Conservation (phyloP, 2,888 invertebrate species). For the Lycophotia porphyrea region DNA sequence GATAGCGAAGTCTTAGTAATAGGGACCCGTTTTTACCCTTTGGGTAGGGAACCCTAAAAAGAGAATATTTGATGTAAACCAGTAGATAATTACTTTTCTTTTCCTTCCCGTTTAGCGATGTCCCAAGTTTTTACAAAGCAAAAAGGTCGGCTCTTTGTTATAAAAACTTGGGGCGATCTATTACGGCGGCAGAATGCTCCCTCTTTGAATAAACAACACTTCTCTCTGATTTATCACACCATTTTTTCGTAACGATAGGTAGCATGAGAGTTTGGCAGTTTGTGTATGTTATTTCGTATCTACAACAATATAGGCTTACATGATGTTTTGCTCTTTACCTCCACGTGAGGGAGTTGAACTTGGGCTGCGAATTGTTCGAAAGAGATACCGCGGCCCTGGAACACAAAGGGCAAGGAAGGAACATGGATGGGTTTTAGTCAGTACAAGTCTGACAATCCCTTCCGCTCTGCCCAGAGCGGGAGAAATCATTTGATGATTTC, state of each 20-base stretch:
- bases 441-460: no score
- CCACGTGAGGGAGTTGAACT: not conserved
- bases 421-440: no score
- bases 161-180: slow-evolving; percentile 58
- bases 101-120: slow-evolving; percentile 55
- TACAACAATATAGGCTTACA: not conserved
- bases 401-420: no score
- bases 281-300: slow-evolving; percentile 14
- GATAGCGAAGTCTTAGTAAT: no score
- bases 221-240: slow-evolving; percentile 60
- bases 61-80: slow-evolving; percentile 54
- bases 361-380: no score
- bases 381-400: no score
- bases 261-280: slow-evolving; percentile 31
- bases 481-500: no score
- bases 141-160: slow-evolving; percentile 64
- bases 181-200: slow-evolving; percentile 51
- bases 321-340: not conserved
- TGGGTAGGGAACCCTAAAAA: no score
- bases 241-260: slow-evolving; percentile 47
- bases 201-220: slow-evolving; percentile 65
- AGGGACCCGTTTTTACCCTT: no score
- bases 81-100: slow-evolving; percentile 68
- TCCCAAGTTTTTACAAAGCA: slow-evolving; percentile 66
- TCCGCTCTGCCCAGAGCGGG: no score